Percentiles rank a stretch among this genome's conserved stretches.
Evolutionary conservation across 2,113 vertebrate species (phyloP).

Genomic region (Oncorhynchus tshawytscha): DNA sequence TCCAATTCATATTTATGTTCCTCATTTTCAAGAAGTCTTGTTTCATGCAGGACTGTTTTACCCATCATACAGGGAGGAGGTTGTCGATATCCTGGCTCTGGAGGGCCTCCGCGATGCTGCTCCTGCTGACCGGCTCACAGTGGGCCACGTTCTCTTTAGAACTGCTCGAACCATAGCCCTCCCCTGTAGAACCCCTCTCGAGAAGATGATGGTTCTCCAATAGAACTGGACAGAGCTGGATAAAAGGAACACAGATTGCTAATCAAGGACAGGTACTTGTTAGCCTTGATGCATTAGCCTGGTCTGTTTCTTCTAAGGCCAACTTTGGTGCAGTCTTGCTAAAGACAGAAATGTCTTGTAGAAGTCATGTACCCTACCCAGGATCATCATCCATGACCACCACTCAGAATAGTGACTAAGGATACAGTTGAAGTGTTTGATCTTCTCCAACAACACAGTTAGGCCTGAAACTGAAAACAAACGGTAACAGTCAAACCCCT

Average conservation of each 20-base stretch:
- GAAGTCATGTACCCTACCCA: too few species aligned
- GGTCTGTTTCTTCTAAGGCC: too few species aligned
- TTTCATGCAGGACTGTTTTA: too few species aligned
- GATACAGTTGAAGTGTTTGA: constrained; percentile 75
- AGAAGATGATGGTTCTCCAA: constrained; percentile 60
- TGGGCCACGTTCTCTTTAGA: constrained; percentile 4
- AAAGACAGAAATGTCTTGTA: too few species aligned
- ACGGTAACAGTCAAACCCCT: neutral
- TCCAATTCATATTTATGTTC: too few species aligned
- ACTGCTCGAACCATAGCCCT: too few species aligned
- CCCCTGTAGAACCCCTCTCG: constrained; percentile 5
- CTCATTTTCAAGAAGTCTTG: neutral
- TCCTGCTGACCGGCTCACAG: constrained; percentile 27
- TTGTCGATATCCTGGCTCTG: constrained; percentile 66
- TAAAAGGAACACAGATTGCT: constrained; percentile 45
- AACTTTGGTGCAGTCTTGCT: too few species aligned
- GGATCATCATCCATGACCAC: too few species aligned
- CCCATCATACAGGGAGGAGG: constrained; percentile 25
- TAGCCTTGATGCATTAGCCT: too few species aligned
- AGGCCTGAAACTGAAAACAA: constrained; percentile 40
- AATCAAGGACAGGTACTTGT: neutral
- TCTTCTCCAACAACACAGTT: constrained; percentile 68
- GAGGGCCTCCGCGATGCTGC: constrained; percentile 56
- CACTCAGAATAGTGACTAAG: constrained; percentile 28
- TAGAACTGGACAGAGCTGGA: constrained; percentile 56